phyloP scores from a whole-genome alignment of 2,113 vertebrate genomes.

The Eulemur macaco region DNA sequence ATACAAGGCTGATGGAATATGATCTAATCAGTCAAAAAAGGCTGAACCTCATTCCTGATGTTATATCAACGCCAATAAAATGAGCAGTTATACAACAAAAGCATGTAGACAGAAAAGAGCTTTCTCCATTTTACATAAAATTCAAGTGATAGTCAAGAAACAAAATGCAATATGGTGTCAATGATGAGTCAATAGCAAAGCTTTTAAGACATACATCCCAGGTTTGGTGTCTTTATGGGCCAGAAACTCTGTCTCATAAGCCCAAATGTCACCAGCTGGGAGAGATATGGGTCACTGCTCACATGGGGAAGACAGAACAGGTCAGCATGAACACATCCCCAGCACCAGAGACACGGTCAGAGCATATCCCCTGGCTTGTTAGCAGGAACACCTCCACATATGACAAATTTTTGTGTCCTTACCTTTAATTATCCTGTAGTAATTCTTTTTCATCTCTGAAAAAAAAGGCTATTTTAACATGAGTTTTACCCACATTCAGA shows the following conservation, averaged over 20 bases:
- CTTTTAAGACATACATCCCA: not conserved
- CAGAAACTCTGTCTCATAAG: not conserved
- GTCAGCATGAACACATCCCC: not conserved
- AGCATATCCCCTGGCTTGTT: not conserved
- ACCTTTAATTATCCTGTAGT: slow-evolving; percentile 44
- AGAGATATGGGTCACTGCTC: not conserved
- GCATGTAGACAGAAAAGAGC: not conserved
- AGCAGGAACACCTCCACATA: not conserved
- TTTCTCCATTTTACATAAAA: not conserved
- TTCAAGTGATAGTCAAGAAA: slow-evolving; percentile 23
- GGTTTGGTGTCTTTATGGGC: not conserved
- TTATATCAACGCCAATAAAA: slow-evolving; percentile 9
- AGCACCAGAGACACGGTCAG: not conserved
- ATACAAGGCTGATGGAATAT: not conserved
- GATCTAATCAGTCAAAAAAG: not conserved
- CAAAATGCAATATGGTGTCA: not conserved
- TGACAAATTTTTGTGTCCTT: slow-evolving; percentile 31
- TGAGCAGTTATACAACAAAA: slow-evolving; percentile 18
- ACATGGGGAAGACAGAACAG: not conserved
- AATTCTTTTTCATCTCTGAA: slow-evolving; percentile 56
- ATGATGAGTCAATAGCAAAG: not conserved
- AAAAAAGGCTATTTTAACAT: slow-evolving; percentile 56
- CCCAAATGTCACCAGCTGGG: not conserved
- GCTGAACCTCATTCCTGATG: not conserved
- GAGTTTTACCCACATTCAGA: not conserved